Evolutionary conservation across 2,888 invertebrate genomes (phyloP), one percentile per base, ranked within the genome.

Genomic region (Philonicus albiceps): DNA sequence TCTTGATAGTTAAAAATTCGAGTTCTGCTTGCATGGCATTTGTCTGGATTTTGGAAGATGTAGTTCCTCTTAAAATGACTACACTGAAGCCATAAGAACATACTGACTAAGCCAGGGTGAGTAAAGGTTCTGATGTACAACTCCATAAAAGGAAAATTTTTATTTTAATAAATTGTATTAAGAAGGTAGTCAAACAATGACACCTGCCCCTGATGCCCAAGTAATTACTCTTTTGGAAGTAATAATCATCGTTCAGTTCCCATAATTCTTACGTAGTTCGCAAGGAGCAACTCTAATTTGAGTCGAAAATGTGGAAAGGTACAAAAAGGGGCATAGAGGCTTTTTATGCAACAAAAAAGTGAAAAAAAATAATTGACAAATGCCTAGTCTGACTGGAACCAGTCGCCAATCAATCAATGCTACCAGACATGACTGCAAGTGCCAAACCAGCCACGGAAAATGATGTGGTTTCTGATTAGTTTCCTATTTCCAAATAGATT

Each of bases 361-460:
- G 55, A 64, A 53, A 53, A 34, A 81, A 53, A 34, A 81, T 34
- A 34, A 64, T 55, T 81, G 81, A 81, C 81, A 81, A 81, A 81
- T 81, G 7, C 37, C 5, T 34, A 31, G 13, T 31, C 31, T 4
- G n/a, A 11, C n/a, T 55, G 49, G n/a, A 34, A 16, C 49, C 27
- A 55, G 34, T n/a, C 34, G 30, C 19, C 31, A 22, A 81, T 81
- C 81, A 81, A 81, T 81, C 81, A 81, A 34, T 30, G 31, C 13
- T 81, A 34, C 81, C 64, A 34, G 64, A 81, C 81, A 37, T 81
- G 55, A 81, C 81, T 31, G 31, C 53, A 81, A 53, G 81, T 64
- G 55, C 55, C 64, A 49, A 34, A 34, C 55, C 34, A 19, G 34
- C 55, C 55, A 34, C 53, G 34, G 55, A 81, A 64, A 81, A 64